Conservation (phyloP, 1,140 invertebrate species). For the Paracyclopina nana region DNA sequence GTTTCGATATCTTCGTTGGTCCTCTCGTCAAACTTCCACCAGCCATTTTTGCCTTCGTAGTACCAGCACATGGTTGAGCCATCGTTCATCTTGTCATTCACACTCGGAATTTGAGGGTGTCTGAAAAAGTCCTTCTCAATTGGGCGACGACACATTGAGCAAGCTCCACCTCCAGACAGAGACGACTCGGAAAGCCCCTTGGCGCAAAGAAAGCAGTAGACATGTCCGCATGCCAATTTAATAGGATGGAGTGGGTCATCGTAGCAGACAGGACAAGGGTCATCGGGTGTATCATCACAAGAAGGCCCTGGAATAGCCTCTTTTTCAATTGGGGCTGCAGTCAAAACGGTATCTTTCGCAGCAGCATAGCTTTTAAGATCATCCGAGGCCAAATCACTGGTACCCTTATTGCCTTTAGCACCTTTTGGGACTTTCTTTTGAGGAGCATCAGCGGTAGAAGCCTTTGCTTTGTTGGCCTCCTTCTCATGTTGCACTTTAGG, state of each 20-base stretch:
- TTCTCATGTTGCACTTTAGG: too few relatives aligned
- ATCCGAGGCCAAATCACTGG: too few relatives aligned
- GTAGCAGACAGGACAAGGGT: background rate
- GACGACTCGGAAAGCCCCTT: background rate
- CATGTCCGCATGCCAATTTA: background rate
- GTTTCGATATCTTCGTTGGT: background rate
- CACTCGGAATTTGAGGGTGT: background rate
- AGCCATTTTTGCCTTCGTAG: background rate
- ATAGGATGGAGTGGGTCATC: constrained; percentile 1
- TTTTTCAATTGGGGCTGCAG: too few relatives aligned
- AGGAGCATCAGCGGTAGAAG: too few relatives aligned
- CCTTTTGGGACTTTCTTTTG: too few relatives aligned
- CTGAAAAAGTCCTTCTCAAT: background rate
- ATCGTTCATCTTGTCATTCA: background rate
- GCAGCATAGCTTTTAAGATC: too few relatives aligned
- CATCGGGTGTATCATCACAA: too few relatives aligned
- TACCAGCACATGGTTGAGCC: background rate
- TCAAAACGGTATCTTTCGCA: too few relatives aligned
- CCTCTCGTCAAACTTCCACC: background rate
- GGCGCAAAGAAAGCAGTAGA: background rate
- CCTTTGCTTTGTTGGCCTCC: too few relatives aligned
- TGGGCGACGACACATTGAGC: background rate
- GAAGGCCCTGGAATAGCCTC: too few relatives aligned
- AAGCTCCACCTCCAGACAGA: too few relatives aligned
- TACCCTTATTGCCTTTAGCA: too few relatives aligned